A percentile compares a stretch with the other conserved stretches of the same genome.
These are phyloP conservation scores for Lucilia sericata DNA, from an alignment of 1,140 invertebrate species.

Conservation along the genomic window DNA sequence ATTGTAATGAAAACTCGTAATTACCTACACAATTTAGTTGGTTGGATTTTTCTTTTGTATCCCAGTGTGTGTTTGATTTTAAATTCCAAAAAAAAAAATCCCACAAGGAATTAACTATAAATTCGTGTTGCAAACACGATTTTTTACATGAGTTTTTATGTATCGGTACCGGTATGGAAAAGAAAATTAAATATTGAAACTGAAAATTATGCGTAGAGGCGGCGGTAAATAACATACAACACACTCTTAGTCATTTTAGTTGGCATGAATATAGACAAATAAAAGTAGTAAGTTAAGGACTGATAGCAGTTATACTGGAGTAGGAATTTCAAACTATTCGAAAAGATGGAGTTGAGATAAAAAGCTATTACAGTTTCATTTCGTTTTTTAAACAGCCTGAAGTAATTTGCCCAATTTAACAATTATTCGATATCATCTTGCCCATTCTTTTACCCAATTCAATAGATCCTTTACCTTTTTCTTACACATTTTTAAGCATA, in stretches of 20 bases:
- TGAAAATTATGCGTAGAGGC: conserved; percentile 26
- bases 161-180: neutral
- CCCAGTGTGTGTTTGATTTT: neutral
- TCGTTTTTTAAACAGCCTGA: too few species aligned
- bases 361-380: too few species aligned
- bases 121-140: conserved; percentile 9
- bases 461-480: too few species aligned
- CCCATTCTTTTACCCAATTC: too few species aligned
- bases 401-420: too few species aligned
- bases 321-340: too few species aligned
- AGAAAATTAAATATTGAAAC: conserved; percentile 13
- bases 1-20: neutral
- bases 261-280: too few species aligned
- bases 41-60: neutral
- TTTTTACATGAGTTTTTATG: conserved; percentile 24
- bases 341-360: too few species aligned
- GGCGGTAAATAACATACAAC: neutral
- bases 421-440: too few species aligned
- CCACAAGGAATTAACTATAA: conserved; percentile 9
- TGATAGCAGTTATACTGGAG: too few species aligned
- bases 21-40: neutral
- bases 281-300: too few species aligned
- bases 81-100: neutral
- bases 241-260: too few species aligned
- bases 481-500: neutral